Base-by-base conservation (phyloP, 2,888 invertebrate species). In the Colostygia pectinataria region DNA sequence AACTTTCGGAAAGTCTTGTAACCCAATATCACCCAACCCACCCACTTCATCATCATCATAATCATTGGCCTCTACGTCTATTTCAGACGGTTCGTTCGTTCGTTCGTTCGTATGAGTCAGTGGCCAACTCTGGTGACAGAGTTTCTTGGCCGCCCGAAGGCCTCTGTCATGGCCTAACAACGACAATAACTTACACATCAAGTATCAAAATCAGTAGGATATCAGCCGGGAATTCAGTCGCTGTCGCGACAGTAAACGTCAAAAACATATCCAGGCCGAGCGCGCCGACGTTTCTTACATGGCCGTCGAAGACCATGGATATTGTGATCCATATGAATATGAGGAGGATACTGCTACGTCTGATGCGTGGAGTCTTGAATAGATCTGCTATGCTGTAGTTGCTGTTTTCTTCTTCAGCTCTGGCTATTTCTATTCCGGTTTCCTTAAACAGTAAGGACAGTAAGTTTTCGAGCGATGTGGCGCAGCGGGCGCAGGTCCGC, bases 271-370 rank as follows among this genome's bases (percentile, higher is more conserved):
- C 94, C 58, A 96, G 80, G 0, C 96, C 96, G 25, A 97, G 81
- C 6, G 95, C 94, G 2, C 95, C 95, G 0, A 97, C 96, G 70
- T 97, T 97, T 65, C 97, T 91, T 9, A 97, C 96, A 73, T 97
- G 97, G 0, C 96, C 96, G 71, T 97, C 96, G 74, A 97, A 96
- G 0, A 96, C 96, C 82, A 97, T 84, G 0, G 96, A 95, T 23
- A 96, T 95, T 7, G 94, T 92, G 93, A 96, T 95, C 97, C 97
- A 97, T 57, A 97, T 95, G 8, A 95, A 50, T 41, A 96, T 93
- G 0, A 97, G 86, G 0, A 97, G 84, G 31, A 96, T 80, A 4
- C 95, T 81, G 56, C 94, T 94, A 40, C 93, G 92, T 1, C 97
- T 90, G 1, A 97, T 80, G 0, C 95, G 92, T 0, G 96, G 96